Conservation (phyloP, 35 echinoderm and acorn worm genomes). For the Lytechinus variegatus region DNA sequence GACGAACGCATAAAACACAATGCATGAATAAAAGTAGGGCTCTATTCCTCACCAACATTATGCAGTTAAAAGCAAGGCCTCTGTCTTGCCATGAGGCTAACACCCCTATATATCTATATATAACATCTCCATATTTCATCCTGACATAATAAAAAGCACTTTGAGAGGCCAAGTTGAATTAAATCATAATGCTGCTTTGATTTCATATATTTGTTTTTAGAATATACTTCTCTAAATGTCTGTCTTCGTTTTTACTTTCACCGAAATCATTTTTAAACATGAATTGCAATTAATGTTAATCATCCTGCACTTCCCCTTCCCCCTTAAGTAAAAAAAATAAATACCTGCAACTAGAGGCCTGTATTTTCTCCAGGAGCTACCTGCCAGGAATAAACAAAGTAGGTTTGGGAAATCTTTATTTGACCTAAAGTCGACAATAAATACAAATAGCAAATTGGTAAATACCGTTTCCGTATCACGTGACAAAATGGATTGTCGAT, state of each 20-base stretch:
- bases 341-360: too few species aligned
- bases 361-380: too few species aligned
- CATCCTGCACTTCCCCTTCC: too few species aligned
- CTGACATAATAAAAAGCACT: neutral
- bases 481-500: neutral
- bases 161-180: neutral
- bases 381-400: neutral
- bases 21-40: neutral
- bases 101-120: neutral
- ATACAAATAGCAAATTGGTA: neutral
- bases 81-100: neutral
- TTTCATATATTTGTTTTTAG: too few species aligned
- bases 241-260: too few species aligned
- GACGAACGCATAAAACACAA: neutral
- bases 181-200: neutral
- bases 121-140: neutral
- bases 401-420: neutral
- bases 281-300: too few species aligned
- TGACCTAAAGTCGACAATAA: neutral
- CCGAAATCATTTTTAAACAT: too few species aligned
- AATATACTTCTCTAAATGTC: too few species aligned
- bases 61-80: neutral
- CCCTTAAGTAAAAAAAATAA: too few species aligned
- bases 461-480: neutral
- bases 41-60: neutral